Evolutionary conservation across 1,140 invertebrate genomes (phyloP).

Genomic region (Thaumetopoea pityocampa): DNA sequence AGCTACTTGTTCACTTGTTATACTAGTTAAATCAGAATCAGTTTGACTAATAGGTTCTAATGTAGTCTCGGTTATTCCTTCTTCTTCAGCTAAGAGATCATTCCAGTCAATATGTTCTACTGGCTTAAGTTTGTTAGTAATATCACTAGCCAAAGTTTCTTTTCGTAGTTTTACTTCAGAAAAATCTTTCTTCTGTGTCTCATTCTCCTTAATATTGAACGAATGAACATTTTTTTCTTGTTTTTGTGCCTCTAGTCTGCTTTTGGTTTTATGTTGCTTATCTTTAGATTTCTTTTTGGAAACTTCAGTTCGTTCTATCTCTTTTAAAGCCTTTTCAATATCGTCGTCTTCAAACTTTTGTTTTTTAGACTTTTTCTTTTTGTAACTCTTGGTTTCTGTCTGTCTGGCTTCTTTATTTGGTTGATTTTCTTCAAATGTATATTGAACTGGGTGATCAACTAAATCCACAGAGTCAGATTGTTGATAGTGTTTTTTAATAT

Average conservation of each 20-base stretch:
- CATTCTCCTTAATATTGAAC: conserved; percentile 12
- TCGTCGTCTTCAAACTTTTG: conserved; percentile 71
- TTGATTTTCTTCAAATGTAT: not conserved
- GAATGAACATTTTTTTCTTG: conserved; percentile 2
- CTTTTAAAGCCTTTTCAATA: conserved; percentile 75
- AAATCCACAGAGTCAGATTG: too few species aligned
- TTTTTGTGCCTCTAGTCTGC: conserved; percentile 17
- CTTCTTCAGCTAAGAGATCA: conserved; percentile 59
- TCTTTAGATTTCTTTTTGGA: conserved; percentile 34
- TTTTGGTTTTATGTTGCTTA: conserved; percentile 29
- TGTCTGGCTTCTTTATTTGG: conserved; percentile 5
- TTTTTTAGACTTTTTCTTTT: conserved; percentile 69
- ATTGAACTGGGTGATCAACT: too few species aligned
- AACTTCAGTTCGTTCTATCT: conserved; percentile 27
- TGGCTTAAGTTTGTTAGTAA: conserved; percentile 4
- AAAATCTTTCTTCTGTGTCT: not conserved
- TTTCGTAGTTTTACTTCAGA: too few species aligned
- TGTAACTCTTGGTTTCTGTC: conserved; percentile 60
- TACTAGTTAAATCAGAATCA: conserved; percentile 15
- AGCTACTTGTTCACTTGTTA: conserved; percentile 32
- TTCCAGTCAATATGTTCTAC: conserved; percentile 55
- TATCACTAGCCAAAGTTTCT: conserved; percentile 1
- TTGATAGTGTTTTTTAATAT: not conserved
- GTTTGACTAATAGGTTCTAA: conserved; percentile 29
- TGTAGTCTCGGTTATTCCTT: conserved; percentile 33